Conservation (phyloP, 2,797 vertebrate genomes). For the Anas acuta region DNA sequence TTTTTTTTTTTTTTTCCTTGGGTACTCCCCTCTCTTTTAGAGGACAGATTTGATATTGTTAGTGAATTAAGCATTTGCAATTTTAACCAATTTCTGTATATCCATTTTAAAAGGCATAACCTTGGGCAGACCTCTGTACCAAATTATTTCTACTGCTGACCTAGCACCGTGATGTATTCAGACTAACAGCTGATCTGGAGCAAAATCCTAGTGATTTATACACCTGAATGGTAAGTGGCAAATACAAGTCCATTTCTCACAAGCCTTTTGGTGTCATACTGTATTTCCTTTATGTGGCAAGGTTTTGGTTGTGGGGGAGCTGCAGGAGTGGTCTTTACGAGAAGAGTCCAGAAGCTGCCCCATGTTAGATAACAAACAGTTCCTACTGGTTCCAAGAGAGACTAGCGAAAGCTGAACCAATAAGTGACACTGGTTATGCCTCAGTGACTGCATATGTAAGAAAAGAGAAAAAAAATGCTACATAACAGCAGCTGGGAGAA, state of each 20-base stretch:
- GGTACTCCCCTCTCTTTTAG: background rate
- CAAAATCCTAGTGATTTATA: background rate
- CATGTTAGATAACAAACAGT: background rate
- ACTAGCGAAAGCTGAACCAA: background rate
- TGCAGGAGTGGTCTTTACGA: background rate
- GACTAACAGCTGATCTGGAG: background rate
- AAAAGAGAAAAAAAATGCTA: background rate
- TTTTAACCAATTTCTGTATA: background rate
- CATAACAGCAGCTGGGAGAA: background rate
- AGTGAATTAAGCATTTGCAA: background rate
- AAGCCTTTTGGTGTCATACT: background rate
- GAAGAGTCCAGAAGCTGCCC: background rate
- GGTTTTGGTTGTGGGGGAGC: background rate
- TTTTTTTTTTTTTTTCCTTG: background rate
- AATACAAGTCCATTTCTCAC: background rate
- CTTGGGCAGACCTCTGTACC: background rate
- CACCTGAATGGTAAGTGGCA: background rate
- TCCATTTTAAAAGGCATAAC: background rate
- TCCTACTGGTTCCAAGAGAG: background rate
- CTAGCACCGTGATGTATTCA: background rate
- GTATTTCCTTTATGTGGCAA: background rate
- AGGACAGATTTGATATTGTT: background rate
- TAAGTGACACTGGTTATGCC: background rate
- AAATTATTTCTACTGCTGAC: background rate
- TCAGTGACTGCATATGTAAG: background rate